Evolutionary conservation across 2,113 vertebrate genomes (phyloP), one percentile per base, ranked within the genome.

Genomic region (Balaenoptera acutorostrata): DNA sequence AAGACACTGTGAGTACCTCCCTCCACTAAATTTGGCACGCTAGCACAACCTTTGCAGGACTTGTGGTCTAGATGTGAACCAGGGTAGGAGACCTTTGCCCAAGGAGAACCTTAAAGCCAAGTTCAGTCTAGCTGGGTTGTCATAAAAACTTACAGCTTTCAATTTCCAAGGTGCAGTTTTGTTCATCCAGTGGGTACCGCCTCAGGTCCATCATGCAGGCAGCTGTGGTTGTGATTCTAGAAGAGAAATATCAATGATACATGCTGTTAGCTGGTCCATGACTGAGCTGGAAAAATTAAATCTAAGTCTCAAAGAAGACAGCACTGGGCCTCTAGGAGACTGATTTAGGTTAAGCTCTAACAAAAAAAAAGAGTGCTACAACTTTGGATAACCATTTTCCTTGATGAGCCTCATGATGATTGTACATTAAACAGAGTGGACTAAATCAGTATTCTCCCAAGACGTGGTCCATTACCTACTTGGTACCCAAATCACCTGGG

Each of bases 191-290:
- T 0, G 99, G 99, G 84, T 99, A 99, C 87, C 99, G 98, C 93
- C 99, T 98, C 39, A 99, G 98, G 98, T 99, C 99, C 99, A 99
- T 99, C 99, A 99, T 99, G 89, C 99, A 99, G 78, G 99, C 99
- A 96, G 99, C 99, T 4, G 99, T 99, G 84, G 99, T 99, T 8
- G 99, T 99, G 96, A 99, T 99, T 98, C 99, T 99, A 98, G 83
- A 97, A 98, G 97, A 98, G 68, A 97, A 98, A 88, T 84, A 90
- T 12, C 57, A 86, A 91, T 82, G 72, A 98, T 55, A 86, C 6
- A 21, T 33, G 31, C 41, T 14, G n/a, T 98, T 96, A 98, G 64
- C 0, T 5, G 1, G 13, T 20, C 80, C 7, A 27, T 21, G 33
- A 31, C 66, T 92, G 4, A 86, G 25, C 2, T 55, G 69, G 44